phyloP scores from a whole-genome alignment of 2,888 invertebrate species.

The Pheosia gnoma region DNA sequence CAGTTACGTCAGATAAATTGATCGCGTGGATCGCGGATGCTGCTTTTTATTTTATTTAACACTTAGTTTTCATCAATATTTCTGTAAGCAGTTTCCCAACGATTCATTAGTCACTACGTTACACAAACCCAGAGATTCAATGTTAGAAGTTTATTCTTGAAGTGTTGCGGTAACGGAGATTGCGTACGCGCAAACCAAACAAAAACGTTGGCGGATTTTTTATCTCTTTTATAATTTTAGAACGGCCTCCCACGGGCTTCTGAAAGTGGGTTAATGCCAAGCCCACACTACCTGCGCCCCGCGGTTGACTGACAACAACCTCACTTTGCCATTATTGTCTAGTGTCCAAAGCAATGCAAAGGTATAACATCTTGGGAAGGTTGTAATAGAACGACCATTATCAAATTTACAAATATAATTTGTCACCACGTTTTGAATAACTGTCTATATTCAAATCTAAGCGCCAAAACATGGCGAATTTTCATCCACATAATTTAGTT shows the following conservation, averaged over 20 bases:
- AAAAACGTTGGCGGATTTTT: slow-evolving; percentile 62
- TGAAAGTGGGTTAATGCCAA: slow-evolving; percentile 80
- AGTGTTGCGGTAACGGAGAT: slow-evolving; percentile 62
- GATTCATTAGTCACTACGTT: slow-evolving; percentile 36
- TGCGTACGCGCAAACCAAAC: slow-evolving; percentile 62
- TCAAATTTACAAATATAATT: too few species aligned
- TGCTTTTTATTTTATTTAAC: slow-evolving; percentile 7
- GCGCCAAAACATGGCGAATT: too few species aligned
- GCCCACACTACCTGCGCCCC: slow-evolving; percentile 72
- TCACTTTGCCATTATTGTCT: slow-evolving; percentile 55
- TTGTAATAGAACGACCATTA: not conserved
- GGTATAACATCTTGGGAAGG: not conserved
- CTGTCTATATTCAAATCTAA: too few species aligned
- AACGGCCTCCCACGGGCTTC: slow-evolving; percentile 76
- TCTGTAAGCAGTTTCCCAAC: slow-evolving; percentile 28
- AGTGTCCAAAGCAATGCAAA: slow-evolving; percentile 12
- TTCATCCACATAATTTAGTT: too few species aligned
- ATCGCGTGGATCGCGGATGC: slow-evolving; percentile 5
- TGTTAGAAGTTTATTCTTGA: slow-evolving; percentile 62
- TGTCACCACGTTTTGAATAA: too few species aligned
- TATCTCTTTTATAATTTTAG: slow-evolving; percentile 65
- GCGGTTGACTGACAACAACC: slow-evolving; percentile 60
- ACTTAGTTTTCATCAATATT: slow-evolving; percentile 20
- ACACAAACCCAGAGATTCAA: slow-evolving; percentile 42
- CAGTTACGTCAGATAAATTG: slow-evolving; percentile 12